Base-by-base conservation (phyloP, 1,140 invertebrate species). In the Lordiphosa collinella region DNA sequence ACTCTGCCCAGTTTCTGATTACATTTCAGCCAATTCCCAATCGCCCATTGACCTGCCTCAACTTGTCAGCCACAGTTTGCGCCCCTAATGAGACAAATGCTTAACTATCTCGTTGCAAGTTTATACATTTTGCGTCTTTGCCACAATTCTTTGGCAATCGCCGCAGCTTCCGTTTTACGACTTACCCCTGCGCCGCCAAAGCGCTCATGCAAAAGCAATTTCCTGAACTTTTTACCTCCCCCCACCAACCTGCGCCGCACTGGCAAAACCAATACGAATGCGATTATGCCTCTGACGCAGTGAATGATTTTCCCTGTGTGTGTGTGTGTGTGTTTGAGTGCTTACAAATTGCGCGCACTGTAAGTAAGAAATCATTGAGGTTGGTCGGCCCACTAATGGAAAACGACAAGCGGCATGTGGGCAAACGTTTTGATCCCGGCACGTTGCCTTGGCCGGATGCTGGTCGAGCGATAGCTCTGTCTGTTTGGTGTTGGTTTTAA, bases 291-390 rank as follows among this genome's bases (percentile, higher is more conserved):
- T 68, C 54, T 44, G 13, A 29, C 25, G 25, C 8, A 22, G 46
- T 7, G 25, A 16, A 18, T 25, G 49, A 10, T 51, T 61, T 12
- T 32, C 25, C 16, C 13, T 40, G 11, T 7, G 47, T 36, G 11
- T 25, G 38, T 57, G 49, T 37, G 35, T 40, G 12, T 61, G n/a
- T 35, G 16, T 60, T n/a, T n/a, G n/a, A n/a, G 13, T 38, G 25
- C 71, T 57, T 57, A 61, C 52, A 55, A 76, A 82, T 57, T 67
- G 78, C 71, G 52, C 49, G 66, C 62, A 62, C 59, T 59, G 78
- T 69, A 76, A 82, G 78, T 82, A 82, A 82, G 79, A 82, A 82
- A 82, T 82, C 78, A 82, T 82, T 78, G 73, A 84, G 72, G 78
- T 78, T 84, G 78, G 79, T 78, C 78, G 67, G 59, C 65, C 50